A percentile compares a stretch with the other conserved stretches of the same genome.
phyloP scores from a whole-genome alignment of 2,888 invertebrate species.

The Chelonus formosanus region DNA sequence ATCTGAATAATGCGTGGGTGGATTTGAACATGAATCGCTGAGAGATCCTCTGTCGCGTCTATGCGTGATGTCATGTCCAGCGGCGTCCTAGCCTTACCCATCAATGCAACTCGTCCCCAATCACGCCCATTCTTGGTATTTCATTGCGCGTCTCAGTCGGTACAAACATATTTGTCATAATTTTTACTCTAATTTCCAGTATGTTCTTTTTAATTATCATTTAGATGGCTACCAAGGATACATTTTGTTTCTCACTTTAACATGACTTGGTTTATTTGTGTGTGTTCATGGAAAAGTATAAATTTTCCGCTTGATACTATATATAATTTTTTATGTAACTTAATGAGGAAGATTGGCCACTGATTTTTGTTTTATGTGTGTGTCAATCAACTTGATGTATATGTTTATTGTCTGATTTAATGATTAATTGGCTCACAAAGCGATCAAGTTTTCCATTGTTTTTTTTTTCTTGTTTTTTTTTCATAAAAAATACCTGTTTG shows the following conservation, averaged over 20 bases:
- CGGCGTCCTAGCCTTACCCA: constrained; percentile 55
- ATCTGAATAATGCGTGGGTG: constrained; percentile 17
- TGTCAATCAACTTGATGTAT: not conserved
- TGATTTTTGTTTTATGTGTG: not conserved
- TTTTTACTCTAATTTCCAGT: not conserved
- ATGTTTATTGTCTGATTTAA: constrained; percentile 9
- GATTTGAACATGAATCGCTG: constrained; percentile 8
- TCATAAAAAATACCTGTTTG: not conserved
- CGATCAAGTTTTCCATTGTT: constrained; percentile 17
- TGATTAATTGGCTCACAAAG: constrained; percentile 24
- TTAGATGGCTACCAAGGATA: not conserved
- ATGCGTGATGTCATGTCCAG: constrained; percentile 56
- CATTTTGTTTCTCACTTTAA: not conserved
- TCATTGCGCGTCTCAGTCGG: constrained; percentile 29
- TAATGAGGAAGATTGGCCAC: no score
- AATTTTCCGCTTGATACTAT: no score
- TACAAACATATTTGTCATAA: constrained; percentile 12
- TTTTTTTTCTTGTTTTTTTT: not conserved
- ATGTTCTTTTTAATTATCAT: not conserved
- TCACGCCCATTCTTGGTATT: constrained; percentile 62
- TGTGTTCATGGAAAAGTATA: no score
- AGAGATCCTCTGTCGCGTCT: constrained; percentile 18
- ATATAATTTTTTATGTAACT: no score
- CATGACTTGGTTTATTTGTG: no score
- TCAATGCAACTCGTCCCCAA: constrained; percentile 44